Evolutionary conservation across 2,797 vertebrate genomes (phyloP), one percentile per base, ranked within the genome.

Genomic region (Peromyscus melanophrys): DNA sequence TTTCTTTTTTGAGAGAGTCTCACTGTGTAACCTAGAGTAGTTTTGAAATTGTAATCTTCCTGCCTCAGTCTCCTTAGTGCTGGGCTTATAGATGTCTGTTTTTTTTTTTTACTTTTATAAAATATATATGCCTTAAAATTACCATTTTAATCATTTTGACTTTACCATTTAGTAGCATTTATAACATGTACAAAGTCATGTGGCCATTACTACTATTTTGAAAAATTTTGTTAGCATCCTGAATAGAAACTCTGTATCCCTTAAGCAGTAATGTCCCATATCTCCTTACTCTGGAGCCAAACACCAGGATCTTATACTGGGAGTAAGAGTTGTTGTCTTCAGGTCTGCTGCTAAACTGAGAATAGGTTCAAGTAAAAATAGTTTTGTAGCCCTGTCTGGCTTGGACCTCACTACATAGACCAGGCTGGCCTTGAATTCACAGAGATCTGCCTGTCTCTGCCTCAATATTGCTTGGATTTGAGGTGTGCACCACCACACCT

Each of bases 161-260:
- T 76, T 5, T 94, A 40, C 17, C 55, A 52, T 78, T 87, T 25
- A 55, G 27, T 59, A 75, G 43, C 55, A 78, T 59, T 82, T 49
- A n/a, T 88, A 77, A 77, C 19, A 87, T 65, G 90, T 10, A n/a
- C 40, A 92, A 92, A 83, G n/a, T 59, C 55, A 59, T 78, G 59
- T 90, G 67, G 34, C 57, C 2, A 27, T 78, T n/a, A 59, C 34
- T 27, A 65, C 21, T 83, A 27, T 92, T 83, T 78, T 46, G 27
- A 37, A 85, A 27, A 85, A 25, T 46, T 69, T 80, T 67, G 90
- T 93, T 46, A 73, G 71, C 10, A n/a, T 52, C 10, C 81, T 40
- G 67, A 63, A 69, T 9, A 82, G 67, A 86, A 75, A 63, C 43
- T 93, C 25, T 77, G 16, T 84, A 77, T 83, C 40, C 29, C n/a